Evolutionary conservation across 2,888 invertebrate genomes (phyloP).

Genomic region (Dimorphilus gyrociliatus): DNA sequence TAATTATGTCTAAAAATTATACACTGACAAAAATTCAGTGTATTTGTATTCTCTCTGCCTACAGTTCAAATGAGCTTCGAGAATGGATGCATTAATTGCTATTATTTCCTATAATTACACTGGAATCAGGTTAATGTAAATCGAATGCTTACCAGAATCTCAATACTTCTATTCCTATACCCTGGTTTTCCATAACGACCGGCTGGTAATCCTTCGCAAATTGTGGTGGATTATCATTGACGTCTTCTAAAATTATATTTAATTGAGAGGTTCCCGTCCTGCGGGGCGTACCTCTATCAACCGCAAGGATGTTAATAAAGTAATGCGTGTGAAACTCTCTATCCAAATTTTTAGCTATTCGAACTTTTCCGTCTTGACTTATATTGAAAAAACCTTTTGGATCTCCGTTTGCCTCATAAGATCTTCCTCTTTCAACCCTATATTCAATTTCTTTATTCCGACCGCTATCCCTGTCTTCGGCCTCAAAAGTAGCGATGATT

Average conservation of each 20-base stretch:
- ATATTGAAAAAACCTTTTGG: conserved; percentile 19
- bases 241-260: conserved; percentile 76
- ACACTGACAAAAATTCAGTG: no score
- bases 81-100: no score
- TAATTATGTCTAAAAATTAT: no score
- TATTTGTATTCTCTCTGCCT: no score
- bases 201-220: conserved; percentile 47
- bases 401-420: conserved; percentile 11
- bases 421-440: background rate
- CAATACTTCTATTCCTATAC: no score
- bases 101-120: no score
- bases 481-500: conserved; percentile 77
- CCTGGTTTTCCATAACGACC: conserved; percentile 13
- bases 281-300: conserved; percentile 17
- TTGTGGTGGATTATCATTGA: conserved; percentile 92
- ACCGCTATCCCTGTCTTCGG: conserved; percentile 86
- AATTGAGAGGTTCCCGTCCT: conserved; percentile 68
- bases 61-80: no score
- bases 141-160: no score
- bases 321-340: conserved; percentile 9
- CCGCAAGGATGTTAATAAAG: conserved; percentile 11
- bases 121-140: no score
- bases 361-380: conserved; percentile 10
- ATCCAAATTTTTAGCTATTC: conserved; percentile 8
- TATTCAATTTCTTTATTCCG: conserved; percentile 40